Conservation (phyloP, 2,113 vertebrate species). For the Notiomystis cincta region DNA sequence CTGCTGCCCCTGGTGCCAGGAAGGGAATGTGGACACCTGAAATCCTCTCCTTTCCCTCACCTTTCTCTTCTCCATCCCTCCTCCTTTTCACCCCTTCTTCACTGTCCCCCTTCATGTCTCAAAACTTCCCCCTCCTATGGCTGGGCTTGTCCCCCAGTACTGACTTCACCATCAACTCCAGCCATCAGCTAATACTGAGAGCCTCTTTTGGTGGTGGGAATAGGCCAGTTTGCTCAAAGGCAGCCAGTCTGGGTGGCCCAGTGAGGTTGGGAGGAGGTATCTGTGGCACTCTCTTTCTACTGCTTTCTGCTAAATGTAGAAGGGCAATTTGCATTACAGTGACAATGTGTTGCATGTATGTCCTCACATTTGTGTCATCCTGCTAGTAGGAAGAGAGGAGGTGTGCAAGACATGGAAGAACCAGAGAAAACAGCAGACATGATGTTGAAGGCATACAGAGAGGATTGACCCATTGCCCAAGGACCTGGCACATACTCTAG, state of each 20-base stretch:
- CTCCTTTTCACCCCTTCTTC: not conserved
- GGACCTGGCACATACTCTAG: not conserved
- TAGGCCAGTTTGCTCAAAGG: not conserved
- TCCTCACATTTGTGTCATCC: not conserved
- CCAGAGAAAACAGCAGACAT: not conserved
- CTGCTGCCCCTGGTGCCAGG: not conserved
- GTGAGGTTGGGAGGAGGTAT: not conserved
- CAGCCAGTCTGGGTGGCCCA: not conserved
- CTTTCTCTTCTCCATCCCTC: not conserved
- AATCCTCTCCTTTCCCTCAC: not conserved
- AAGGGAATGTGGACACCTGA: not conserved
- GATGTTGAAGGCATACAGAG: not conserved
- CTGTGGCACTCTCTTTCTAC: not conserved
- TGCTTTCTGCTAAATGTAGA: not conserved
- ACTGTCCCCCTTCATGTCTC: not conserved
- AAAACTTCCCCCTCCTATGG: not conserved
- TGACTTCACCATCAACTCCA: not conserved
- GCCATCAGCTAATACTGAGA: not conserved
- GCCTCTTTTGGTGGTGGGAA: not conserved
- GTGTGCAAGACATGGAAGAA: not conserved
- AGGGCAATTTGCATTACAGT: not conserved
- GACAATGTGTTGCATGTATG: not conserved
- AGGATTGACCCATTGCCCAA: rapidly evolving
- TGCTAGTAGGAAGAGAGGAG: not conserved
- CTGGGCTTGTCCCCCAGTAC: not conserved